Conservation (phyloP, 2,113 vertebrate species). For the Sinosuthora webbiana region DNA sequence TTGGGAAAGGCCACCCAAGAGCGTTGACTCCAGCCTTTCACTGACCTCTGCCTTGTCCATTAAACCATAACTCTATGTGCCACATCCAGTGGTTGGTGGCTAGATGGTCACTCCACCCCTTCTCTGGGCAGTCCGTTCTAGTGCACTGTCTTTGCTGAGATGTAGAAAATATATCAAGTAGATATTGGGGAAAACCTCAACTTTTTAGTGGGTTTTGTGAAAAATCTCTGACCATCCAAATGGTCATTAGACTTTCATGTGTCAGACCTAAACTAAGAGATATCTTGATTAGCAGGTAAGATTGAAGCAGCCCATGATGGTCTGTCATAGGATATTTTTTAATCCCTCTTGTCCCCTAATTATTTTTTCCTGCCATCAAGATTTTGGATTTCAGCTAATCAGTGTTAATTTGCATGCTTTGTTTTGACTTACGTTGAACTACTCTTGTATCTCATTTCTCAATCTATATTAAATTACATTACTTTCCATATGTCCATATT, state of each 20-base stretch:
- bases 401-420: not conserved
- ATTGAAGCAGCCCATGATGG: not conserved
- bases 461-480: not conserved
- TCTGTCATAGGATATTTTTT: not conserved
- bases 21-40: accelerated
- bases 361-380: not conserved
- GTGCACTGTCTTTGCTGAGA: not conserved
- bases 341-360: not conserved
- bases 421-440: not conserved
- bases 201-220: not conserved
- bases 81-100: accelerated
- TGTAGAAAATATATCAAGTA: not conserved
- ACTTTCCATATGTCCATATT: not conserved
- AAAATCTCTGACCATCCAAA: not conserved
- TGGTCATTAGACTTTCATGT: not conserved
- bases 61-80: accelerated
- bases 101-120: not conserved
- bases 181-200: not conserved
- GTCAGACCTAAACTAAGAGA: not conserved
- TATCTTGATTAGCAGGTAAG: not conserved
- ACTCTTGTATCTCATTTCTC: not conserved
- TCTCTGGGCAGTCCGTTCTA: not conserved
- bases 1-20: not conserved
- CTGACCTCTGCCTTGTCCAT: accelerated
- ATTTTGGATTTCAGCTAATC: not conserved